Evolutionary conservation across 2,113 vertebrate species (phyloP).

Genomic region (Pollachius pollachius): DNA sequence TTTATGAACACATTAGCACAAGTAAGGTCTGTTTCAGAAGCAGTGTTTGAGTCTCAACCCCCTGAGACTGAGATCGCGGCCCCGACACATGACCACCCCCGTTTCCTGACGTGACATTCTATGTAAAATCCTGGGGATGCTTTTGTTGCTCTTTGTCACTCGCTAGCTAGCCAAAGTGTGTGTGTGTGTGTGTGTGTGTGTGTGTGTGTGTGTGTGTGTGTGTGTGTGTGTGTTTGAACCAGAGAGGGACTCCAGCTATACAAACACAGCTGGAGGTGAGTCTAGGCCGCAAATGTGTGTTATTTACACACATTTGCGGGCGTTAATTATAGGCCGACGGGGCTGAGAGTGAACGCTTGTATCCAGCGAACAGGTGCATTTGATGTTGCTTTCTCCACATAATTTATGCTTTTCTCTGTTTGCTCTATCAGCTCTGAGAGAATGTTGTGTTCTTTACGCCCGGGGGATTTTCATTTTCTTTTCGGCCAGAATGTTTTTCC

Average conservation of each 20-base stretch:
- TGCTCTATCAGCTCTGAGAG: conserved; percentile 25
- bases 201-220: not conserved
- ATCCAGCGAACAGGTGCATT: conserved; percentile 14
- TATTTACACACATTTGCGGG: conserved; percentile 63
- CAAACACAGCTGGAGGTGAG: conserved; percentile 71
- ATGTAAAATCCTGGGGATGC: conserved; percentile 13
- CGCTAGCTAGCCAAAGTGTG: conserved; percentile 23
- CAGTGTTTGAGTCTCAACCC: too few relatives aligned
- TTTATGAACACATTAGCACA: too few relatives aligned
- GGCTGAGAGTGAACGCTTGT: conserved; percentile 55
- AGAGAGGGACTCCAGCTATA: conserved; percentile 61
- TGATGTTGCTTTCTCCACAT: conserved; percentile 19
- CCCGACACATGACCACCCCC: too few relatives aligned
- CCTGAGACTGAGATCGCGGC: too few relatives aligned
- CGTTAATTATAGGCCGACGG: conserved; percentile 65
- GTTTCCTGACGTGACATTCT: conserved; percentile 3
- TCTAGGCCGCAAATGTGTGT: conserved; percentile 50
- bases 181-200: too few relatives aligned
- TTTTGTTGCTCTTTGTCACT: conserved; percentile 16
- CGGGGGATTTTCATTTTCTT: not conserved
- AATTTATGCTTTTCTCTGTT: conserved; percentile 14
- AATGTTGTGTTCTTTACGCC: conserved; percentile 24
- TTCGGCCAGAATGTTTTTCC: not conserved
- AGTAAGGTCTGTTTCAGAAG: too few relatives aligned
- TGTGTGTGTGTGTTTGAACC: not conserved